Conservation (phyloP, 2,888 invertebrate genomes). For the Tachina grossa region DNA sequence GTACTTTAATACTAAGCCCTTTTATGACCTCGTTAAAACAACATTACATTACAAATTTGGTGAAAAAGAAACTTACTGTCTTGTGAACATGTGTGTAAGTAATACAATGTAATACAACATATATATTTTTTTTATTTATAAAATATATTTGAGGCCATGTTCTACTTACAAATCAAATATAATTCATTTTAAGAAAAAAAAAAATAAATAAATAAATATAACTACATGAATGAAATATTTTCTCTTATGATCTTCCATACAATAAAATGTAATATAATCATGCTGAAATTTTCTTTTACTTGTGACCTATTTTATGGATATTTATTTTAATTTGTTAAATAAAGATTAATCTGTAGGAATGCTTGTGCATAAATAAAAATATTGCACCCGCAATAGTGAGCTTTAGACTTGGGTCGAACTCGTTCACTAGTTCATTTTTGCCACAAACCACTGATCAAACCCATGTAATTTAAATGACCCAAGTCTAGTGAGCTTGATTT, state of each 20-base stretch:
- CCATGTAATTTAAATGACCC: too few species aligned
- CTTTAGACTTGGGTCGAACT: too few species aligned
- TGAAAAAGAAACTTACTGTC: constrained; percentile 19
- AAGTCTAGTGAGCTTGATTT: too few species aligned
- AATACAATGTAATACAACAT: neutral
- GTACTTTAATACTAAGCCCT: constrained; percentile 44
- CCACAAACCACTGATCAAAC: too few species aligned
- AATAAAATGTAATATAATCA: neutral
- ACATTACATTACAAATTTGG: constrained; percentile 53
- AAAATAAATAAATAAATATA: neutral
- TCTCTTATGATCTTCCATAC: neutral
- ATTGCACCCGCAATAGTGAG: too few species aligned
- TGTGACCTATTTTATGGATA: neutral
- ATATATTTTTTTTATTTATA: neutral
- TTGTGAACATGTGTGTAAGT: neutral
- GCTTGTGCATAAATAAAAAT: too few species aligned
- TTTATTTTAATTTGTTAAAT: neutral
- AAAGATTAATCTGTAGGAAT: too few species aligned
- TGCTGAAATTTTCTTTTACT: neutral
- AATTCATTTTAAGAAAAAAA: constrained; percentile 24
- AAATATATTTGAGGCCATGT: constrained; percentile 48
- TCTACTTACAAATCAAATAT: constrained; percentile 55
- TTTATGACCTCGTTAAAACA: constrained; percentile 57
- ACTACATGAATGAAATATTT: neutral
- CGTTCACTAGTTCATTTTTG: too few species aligned